Evolutionary conservation across 2,888 invertebrate genomes (phyloP).

Genomic region (Quadroppia sp.): DNA sequence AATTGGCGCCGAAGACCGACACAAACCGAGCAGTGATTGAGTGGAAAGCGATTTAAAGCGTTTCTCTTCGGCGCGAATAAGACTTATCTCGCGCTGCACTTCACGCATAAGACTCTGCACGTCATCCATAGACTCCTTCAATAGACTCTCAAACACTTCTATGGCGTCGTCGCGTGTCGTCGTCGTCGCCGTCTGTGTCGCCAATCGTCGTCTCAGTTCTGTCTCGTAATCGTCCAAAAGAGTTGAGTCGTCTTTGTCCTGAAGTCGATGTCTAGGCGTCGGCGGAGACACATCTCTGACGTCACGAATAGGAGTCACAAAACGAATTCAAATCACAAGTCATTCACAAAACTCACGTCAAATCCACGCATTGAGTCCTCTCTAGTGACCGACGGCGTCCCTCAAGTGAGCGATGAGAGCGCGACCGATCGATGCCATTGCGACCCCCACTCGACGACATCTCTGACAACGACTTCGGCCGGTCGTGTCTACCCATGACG

Average conservation of each 20-base stretch:
- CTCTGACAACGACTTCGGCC: conserved; percentile 17
- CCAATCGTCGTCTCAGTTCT: conserved; percentile 32
- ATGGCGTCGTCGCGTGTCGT: conserved; percentile 65
- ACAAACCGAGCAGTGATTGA: conserved; percentile 26
- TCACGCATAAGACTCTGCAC: conserved; percentile 58
- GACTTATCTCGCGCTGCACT: conserved; percentile 48
- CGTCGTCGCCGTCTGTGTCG: not conserved
- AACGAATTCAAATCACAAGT: not conserved
- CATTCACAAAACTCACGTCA: conserved; percentile 57
- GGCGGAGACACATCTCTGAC: conserved; percentile 70
- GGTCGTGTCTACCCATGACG: not conserved
- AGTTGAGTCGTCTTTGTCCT: not conserved
- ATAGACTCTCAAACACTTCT: conserved; percentile 85
- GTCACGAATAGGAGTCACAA: too few species aligned
- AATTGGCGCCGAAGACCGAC: conserved; percentile 31
- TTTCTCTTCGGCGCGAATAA: conserved; percentile 48
- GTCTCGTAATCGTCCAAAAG: conserved; percentile 30
- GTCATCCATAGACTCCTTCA: conserved; percentile 93
- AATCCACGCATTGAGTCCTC: conserved; percentile 65
- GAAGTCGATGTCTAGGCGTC: conserved; percentile 62
- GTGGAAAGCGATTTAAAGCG: conserved; percentile 40
- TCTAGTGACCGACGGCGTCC: conserved; percentile 48
- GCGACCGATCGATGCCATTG: conserved; percentile 50
- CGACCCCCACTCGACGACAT: conserved; percentile 50
- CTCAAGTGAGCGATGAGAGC: conserved; percentile 46